Conservation (phyloP, 2,888 invertebrate species). For the Muschampia plurimacula region DNA sequence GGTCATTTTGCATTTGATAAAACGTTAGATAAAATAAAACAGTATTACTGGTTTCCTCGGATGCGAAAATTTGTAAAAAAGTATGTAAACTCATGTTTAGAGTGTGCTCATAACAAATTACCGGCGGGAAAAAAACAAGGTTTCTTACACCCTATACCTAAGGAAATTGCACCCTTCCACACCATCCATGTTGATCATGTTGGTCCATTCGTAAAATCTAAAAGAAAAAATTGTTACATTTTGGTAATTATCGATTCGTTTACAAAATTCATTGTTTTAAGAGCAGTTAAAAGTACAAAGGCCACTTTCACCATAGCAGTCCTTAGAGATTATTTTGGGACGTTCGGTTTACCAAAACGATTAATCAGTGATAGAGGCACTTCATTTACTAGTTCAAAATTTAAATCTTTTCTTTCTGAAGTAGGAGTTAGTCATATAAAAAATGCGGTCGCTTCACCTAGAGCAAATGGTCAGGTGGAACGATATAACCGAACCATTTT, state of each 20-base stretch:
- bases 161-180: neutral
- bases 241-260: neutral
- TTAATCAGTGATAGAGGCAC: neutral
- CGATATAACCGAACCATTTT: slow-evolving; percentile 1
- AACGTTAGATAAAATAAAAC: neutral
- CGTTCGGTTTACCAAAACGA: neutral
- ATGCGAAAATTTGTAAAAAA: neutral
- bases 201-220: neutral
- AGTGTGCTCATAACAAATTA: neutral
- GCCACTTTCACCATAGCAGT: neutral
- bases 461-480: slow-evolving; percentile 1
- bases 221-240: neutral
- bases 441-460: neutral
- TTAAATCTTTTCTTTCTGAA: neutral
- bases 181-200: slow-evolving; percentile 4
- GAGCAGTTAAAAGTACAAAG: neutral
- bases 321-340: neutral
- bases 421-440: neutral
- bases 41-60: neutral
- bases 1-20: slow-evolving; percentile 1
- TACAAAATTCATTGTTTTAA: neutral
- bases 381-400: neutral
- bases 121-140: neutral
- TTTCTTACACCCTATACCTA: neutral
- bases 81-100: slow-evolving; percentile 4